phyloP scores from a whole-genome alignment of 2,113 vertebrate species.

The Malurus melanocephalus region DNA sequence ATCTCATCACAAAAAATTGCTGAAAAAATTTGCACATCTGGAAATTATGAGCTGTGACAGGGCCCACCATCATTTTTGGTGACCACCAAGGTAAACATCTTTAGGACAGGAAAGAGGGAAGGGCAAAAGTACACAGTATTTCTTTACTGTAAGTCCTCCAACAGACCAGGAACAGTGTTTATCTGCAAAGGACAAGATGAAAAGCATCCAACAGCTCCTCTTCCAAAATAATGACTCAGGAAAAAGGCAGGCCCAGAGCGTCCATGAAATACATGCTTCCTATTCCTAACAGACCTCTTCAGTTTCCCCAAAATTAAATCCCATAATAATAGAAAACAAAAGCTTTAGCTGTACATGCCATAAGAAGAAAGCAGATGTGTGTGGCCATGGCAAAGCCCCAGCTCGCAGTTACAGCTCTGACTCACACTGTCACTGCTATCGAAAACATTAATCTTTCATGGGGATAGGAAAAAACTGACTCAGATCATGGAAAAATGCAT shows the following conservation, averaged over 20 bases:
- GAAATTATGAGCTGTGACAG: background rate
- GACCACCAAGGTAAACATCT: background rate
- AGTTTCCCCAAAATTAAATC: background rate
- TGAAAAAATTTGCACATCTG: background rate
- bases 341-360: background rate
- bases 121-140: background rate
- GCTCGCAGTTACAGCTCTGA: background rate
- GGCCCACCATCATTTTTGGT: background rate
- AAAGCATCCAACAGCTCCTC: background rate
- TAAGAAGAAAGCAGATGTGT: background rate
- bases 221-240: background rate
- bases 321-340: background rate
- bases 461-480: background rate
- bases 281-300: background rate
- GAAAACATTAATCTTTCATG: background rate
- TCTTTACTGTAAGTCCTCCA: background rate
- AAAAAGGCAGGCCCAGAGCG: background rate
- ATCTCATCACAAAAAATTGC: background rate
- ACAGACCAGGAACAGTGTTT: background rate
- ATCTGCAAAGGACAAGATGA: background rate
- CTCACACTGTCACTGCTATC: background rate
- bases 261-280: background rate
- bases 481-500: background rate
- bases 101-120: background rate
- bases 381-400: background rate